phyloP scores from a whole-genome alignment of 2,888 invertebrate genomes.

The Rhagophthalmus giganteus region DNA sequence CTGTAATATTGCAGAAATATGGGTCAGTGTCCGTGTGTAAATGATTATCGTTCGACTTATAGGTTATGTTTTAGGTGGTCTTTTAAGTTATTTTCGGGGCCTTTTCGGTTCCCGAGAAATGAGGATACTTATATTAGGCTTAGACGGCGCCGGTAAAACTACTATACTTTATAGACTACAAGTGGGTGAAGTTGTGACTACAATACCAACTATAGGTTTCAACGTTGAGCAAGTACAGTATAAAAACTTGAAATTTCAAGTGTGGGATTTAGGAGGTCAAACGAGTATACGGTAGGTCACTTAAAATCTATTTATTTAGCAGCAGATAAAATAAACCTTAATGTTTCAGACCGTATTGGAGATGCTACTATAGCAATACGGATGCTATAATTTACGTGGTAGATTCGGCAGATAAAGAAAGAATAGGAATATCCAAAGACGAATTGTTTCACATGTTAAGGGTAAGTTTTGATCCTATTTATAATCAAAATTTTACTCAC shows the following conservation, averaged over 20 bases:
- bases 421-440: conserved; percentile 99
- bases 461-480: conserved; percentile 60
- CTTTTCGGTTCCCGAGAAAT: conserved; percentile 96
- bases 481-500: conserved; percentile 7
- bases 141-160: conserved; percentile 99
- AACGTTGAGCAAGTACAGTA: conserved; percentile 99
- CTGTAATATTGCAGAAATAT: conserved; percentile 3
- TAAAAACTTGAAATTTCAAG: conserved; percentile 99
- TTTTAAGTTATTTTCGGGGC: conserved; percentile 95
- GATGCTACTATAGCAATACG: conserved; percentile 99
- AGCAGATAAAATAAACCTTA: not conserved
- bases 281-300: conserved; percentile 88
- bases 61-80: conserved; percentile 72
- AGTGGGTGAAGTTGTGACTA: conserved; percentile 98
- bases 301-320: not conserved
- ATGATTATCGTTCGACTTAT: not conserved
- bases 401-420: conserved; percentile 97
- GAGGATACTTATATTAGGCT: conserved; percentile 94
- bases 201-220: conserved; percentile 98
- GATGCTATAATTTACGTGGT: conserved; percentile 99
- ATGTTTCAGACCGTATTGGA: conserved; percentile 89
- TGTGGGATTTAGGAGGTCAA: conserved; percentile 98
- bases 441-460: conserved; percentile 96
- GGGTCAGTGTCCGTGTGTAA: not conserved
- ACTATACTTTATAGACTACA: conserved; percentile 97